A percentile compares a stretch with the other conserved stretches of the same genome.
Evolutionary conservation across 2,797 vertebrate genomes (phyloP).

Genomic region (Sebastes nivosus): DNA sequence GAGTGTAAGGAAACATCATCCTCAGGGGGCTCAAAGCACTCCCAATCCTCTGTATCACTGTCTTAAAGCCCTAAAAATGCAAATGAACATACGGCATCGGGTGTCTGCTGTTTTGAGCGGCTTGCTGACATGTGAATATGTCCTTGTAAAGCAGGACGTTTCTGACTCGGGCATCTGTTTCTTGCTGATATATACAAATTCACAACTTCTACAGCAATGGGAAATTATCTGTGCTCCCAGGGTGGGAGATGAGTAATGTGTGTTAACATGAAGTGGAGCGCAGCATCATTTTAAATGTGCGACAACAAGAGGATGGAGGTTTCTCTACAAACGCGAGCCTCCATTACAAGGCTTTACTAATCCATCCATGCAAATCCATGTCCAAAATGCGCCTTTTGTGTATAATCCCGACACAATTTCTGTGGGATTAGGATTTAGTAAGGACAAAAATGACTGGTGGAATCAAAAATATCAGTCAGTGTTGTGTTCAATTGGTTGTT

Average conservation of each 20-base stretch:
- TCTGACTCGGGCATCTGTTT: slow-evolving; percentile 69
- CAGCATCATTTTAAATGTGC: slow-evolving; percentile 64
- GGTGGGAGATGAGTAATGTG: slow-evolving; percentile 66
- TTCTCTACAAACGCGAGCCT: slow-evolving; percentile 68
- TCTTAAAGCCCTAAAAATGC: slow-evolving; percentile 56
- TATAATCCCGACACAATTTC: slow-evolving; percentile 82
- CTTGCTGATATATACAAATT: slow-evolving; percentile 69
- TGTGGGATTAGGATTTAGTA: slow-evolving; percentile 77
- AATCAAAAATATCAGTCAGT: slow-evolving; percentile 59
- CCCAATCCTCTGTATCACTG: slow-evolving; percentile 51
- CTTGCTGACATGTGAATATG: slow-evolving; percentile 56
- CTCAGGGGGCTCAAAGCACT: slow-evolving; percentile 57
- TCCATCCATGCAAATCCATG: slow-evolving; percentile 83
- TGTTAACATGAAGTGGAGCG: slow-evolving; percentile 56
- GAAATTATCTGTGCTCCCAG: slow-evolving; percentile 61
- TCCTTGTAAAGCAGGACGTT: slow-evolving; percentile 54
- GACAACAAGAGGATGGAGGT: slow-evolving; percentile 59
- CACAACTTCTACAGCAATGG: slow-evolving; percentile 51
- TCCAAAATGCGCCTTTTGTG: slow-evolving; percentile 82
- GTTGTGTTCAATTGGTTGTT: slow-evolving; percentile 58
- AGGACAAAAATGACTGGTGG: slow-evolving; percentile 52
- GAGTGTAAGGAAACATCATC: slow-evolving; percentile 50
- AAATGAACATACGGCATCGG: slow-evolving; percentile 47
- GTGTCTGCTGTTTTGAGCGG: slow-evolving; percentile 57
- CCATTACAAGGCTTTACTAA: slow-evolving; percentile 83